Conservation (phyloP, 2,113 vertebrate species). For the Anhinga rufa region DNA sequence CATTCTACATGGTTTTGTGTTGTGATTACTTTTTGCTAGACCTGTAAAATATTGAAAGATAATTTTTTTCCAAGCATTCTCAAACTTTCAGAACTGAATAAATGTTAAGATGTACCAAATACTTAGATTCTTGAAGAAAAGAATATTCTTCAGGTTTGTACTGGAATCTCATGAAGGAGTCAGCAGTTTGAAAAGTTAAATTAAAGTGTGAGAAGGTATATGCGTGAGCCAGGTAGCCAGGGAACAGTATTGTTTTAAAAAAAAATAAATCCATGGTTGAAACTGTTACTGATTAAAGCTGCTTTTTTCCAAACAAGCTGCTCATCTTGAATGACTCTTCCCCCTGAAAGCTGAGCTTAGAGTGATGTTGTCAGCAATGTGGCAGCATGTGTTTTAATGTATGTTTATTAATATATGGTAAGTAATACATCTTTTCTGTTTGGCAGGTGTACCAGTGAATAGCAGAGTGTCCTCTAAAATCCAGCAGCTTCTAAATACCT, state of each 20-base stretch:
- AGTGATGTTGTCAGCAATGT: neutral
- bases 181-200: neutral
- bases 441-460: slow-evolving; percentile 89
- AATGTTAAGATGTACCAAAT: neutral
- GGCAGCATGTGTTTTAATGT: neutral
- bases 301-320: neutral
- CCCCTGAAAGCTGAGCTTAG: neutral
- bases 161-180: neutral
- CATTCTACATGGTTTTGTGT: neutral
- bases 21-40: neutral
- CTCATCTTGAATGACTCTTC: neutral
- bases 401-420: neutral
- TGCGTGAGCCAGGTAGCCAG: neutral
- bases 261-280: neutral
- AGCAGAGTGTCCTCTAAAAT: slow-evolving; percentile 97
- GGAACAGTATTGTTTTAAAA: neutral
- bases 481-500: slow-evolving; percentile 94
- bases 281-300: neutral
- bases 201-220: neutral
- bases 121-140: neutral
- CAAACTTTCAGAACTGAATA: neutral
- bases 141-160: neutral
- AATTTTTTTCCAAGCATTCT: neutral
- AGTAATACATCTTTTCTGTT: neutral
- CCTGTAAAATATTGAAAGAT: neutral